These are phyloP conservation scores for Pseudocheirus occidentalis DNA, from an alignment of 2,797 vertebrate genomes.

Conservation along the genomic window DNA sequence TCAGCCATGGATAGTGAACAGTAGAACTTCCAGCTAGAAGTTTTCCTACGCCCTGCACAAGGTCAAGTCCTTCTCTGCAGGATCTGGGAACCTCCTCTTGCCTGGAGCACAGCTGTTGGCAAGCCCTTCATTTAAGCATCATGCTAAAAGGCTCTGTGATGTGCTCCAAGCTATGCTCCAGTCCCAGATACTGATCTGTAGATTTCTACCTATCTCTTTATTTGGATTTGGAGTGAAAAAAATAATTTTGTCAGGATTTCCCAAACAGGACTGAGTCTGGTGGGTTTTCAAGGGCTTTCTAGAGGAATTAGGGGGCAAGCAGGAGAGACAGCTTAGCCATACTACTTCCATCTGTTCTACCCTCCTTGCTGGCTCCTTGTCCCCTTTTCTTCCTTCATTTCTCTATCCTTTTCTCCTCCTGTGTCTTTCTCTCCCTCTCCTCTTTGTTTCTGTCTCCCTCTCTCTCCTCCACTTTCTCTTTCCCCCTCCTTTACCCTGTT, in stretches of 20 bases:
- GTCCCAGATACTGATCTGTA: not conserved
- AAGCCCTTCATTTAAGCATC: not conserved
- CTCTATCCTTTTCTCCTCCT: not conserved
- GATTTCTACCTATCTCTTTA: not conserved
- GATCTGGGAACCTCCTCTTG: not conserved
- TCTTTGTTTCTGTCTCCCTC: not conserved
- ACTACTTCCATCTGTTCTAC: not conserved
- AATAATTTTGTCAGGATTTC: not conserved
- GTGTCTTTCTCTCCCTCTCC: not conserved
- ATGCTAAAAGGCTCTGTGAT: not conserved
- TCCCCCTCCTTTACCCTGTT: not conserved
- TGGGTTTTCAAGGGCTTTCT: not conserved
- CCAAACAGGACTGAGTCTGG: not conserved
- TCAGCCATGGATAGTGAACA: not conserved
- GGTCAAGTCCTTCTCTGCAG: not conserved
- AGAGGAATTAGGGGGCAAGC: not conserved
- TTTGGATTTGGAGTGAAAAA: not conserved
- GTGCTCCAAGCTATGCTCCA: not conserved
- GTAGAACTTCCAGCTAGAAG: not conserved
- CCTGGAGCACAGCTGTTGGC: not conserved
- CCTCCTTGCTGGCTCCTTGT: not conserved
- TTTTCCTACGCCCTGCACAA: not conserved
- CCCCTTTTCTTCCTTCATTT: not conserved
- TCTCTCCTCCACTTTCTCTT: not conserved
- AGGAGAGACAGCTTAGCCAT: not conserved